Evolutionary conservation across 2,888 invertebrate genomes (phyloP).

Genomic region (Anaspis maculata): DNA sequence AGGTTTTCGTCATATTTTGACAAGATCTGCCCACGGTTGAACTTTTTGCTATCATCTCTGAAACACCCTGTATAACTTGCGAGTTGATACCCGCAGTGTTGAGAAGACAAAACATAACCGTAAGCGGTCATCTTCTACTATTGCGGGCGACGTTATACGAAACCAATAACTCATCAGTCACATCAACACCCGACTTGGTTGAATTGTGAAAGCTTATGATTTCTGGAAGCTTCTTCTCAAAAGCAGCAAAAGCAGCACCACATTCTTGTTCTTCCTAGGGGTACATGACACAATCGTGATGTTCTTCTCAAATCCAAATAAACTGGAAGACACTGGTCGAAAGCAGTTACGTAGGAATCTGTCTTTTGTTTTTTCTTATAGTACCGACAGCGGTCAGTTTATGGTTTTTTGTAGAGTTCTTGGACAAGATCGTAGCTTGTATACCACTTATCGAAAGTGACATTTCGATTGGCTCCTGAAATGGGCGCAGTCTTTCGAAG

Average conservation of each 20-base stretch:
- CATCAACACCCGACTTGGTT: not conserved
- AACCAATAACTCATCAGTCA: not conserved
- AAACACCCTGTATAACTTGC: too few relatives aligned
- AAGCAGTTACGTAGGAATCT: slow-evolving; percentile 8
- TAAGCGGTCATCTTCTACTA: slow-evolving; percentile 1
- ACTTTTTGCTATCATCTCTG: too few relatives aligned
- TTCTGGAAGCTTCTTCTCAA: not conserved
- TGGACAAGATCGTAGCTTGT: slow-evolving; percentile 6
- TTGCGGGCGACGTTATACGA: not conserved
- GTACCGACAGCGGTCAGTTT: slow-evolving; percentile 10
- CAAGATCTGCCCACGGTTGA: too few relatives aligned
- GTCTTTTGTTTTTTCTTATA: slow-evolving; percentile 9
- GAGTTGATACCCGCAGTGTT: slow-evolving; percentile 1
- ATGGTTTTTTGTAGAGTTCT: slow-evolving; percentile 7
- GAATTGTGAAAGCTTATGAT: not conserved
- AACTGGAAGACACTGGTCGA: not conserved
- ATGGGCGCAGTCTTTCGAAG: slow-evolving; percentile 11
- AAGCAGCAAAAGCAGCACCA: slow-evolving; percentile 6
- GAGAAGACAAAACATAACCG: not conserved
- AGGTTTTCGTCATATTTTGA: too few relatives aligned
- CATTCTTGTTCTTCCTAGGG: slow-evolving; percentile 7
- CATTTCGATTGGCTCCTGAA: slow-evolving; percentile 17
- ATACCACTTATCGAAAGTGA: slow-evolving; percentile 25
- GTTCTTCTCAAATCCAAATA: slow-evolving; percentile 9
- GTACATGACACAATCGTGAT: slow-evolving; percentile 8